phyloP scores from a whole-genome alignment of 2,888 invertebrate genomes.

The Epirrhoe tristata region DNA sequence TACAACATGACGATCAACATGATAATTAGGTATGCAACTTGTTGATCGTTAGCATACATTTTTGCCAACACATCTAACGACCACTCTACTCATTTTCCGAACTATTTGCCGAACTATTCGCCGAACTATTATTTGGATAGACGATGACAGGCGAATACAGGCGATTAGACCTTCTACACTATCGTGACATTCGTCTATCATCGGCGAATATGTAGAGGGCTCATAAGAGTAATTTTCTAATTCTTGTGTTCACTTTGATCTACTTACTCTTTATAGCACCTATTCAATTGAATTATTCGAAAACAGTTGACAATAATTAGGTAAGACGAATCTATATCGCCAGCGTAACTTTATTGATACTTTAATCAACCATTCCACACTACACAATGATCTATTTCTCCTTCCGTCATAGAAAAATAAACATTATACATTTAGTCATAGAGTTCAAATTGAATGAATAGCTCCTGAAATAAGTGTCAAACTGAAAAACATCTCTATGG shows the following conservation, averaged over 20 bases:
- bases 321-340: slow-evolving; percentile 33
- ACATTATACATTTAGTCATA: neutral
- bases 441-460: slow-evolving; percentile 13
- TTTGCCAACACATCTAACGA: too few relatives aligned
- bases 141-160: too few relatives aligned
- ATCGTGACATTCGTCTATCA: too few relatives aligned
- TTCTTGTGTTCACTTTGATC: neutral
- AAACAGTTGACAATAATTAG: slow-evolving; percentile 32
- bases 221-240: too few relatives aligned
- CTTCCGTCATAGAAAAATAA: slow-evolving; percentile 4
- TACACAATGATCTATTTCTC: slow-evolving; percentile 30
- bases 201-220: too few relatives aligned
- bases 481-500: neutral
- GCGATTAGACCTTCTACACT: too few relatives aligned
- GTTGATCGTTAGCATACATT: too few relatives aligned
- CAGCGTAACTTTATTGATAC: slow-evolving; percentile 41
- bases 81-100: too few relatives aligned
- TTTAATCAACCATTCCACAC: slow-evolving; percentile 36
- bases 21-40: too few relatives aligned
- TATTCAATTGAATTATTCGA: slow-evolving; percentile 17
- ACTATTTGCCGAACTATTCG: too few relatives aligned
- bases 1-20: too few relatives aligned
- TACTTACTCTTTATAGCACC: neutral
- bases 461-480: neutral
- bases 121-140: too few relatives aligned